Conservation (phyloP, 35 echinoderm and acorn worm genomes). For the Ophiothrix spiculata region DNA sequence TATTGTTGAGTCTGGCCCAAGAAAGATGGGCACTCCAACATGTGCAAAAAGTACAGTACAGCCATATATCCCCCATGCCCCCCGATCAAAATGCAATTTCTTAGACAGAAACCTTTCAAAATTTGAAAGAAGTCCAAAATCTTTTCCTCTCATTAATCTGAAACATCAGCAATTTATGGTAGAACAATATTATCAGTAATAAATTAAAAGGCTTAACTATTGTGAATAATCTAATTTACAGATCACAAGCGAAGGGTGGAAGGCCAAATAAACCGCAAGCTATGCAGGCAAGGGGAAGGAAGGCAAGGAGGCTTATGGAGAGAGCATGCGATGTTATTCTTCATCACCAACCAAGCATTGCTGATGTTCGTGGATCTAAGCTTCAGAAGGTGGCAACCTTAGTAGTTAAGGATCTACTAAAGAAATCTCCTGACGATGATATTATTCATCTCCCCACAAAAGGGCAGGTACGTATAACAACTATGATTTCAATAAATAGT, state of each 20-base stretch:
- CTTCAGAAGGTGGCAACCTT: neutral
- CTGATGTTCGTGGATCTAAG: neutral
- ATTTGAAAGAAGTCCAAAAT: too few species aligned
- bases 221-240: constrained; percentile 2
- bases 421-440: neutral
- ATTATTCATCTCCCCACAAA: neutral
- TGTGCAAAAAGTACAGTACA: too few species aligned
- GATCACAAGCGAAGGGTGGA: neutral
- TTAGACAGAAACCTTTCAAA: too few species aligned
- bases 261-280: neutral
- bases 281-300: neutral
- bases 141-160: too few species aligned
- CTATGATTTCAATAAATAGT: neutral
- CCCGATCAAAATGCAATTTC: too few species aligned
- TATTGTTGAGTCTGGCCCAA: too few species aligned
- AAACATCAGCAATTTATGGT: too few species aligned
- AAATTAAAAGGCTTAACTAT: too few species aligned
- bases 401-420: neutral
- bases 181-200: too few species aligned
- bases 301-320: neutral
- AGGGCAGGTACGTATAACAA: neutral
- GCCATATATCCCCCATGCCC: too few species aligned
- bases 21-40: too few species aligned
- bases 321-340: neutral
- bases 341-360: neutral